phyloP scores from a whole-genome alignment of 2,888 invertebrate genomes.

The Scaptomyza flava region DNA sequence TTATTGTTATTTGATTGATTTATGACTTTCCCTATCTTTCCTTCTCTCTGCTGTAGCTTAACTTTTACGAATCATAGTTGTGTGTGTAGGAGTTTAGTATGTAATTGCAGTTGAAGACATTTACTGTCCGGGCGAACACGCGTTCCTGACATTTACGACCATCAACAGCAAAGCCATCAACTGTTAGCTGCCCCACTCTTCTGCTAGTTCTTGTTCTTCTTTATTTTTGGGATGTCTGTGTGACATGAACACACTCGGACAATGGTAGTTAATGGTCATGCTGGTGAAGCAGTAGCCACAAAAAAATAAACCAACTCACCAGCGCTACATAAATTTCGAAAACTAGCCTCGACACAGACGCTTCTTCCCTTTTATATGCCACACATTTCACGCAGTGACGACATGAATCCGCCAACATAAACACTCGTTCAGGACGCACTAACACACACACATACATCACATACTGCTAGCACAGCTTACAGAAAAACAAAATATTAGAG shows the following conservation, averaged over 20 bases:
- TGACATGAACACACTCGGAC: conserved; percentile 73
- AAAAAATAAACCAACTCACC: conserved; percentile 76
- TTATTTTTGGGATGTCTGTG: conserved; percentile 39
- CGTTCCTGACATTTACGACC: conserved; percentile 81
- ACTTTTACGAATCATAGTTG: conserved; percentile 12
- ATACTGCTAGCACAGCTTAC: conserved; percentile 19
- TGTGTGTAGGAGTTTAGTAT: conserved; percentile 51
- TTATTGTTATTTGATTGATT: conserved; percentile 62
- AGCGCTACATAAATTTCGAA: conserved; percentile 78
- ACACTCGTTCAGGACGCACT: conserved; percentile 64
- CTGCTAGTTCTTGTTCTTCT: neutral
- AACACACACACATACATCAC: conserved; percentile 30
- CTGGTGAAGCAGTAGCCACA: conserved; percentile 54
- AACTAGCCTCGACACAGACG: conserved; percentile 64
- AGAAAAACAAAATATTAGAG: conserved; percentile 62
- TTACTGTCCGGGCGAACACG: conserved; percentile 69
- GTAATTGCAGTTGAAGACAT: conserved; percentile 82
- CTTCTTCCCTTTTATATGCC: conserved; percentile 60
- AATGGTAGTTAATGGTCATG: conserved; percentile 75
- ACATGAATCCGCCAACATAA: conserved; percentile 79
- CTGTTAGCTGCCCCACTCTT: conserved; percentile 8
- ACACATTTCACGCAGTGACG: conserved; percentile 81
- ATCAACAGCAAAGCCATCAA: conserved; percentile 64
- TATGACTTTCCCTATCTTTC: conserved; percentile 33
- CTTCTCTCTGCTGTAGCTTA: neutral